Base-by-base conservation (phyloP, 2,888 invertebrate genomes). In the Sarcophaga rosellei region DNA sequence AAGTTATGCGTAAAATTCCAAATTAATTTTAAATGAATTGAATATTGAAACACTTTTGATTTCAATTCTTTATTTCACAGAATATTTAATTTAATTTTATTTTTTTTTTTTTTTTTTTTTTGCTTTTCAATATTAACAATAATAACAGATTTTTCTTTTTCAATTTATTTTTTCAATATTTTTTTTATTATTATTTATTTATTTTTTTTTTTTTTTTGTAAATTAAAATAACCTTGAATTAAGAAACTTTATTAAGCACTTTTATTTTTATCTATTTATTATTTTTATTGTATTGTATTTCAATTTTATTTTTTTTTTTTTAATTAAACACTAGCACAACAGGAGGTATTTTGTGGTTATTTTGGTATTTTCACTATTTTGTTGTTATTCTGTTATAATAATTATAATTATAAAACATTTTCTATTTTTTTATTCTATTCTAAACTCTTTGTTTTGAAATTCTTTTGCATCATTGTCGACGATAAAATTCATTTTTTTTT, bases 301-400 rank as follows among this genome's bases (percentile, higher is more conserved):
- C 23, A 4, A 75, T 78, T 57, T 61, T 81, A 76, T 47, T 68
- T 72, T 79, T 74, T 62, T 63, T 72, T 61, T 87, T 76, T 73
- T 85, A 75, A 74, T 81, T 78, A 81, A 79, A 79, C 87, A 87
- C 83, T 87, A 80, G 68, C 87, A 87, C 84, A 72, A 21, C 79
- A 79, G 72, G 85, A 85, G 87, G 84, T 85, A 81, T 85, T 83
- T 77, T 83, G 84, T 35, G 35, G 35, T 83, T 81, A 79, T 80
- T 85, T 81, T 86, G 69, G 68, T 81, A 79, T 76, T 68, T 86
- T 70, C 35, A 35, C 35, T 6, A 35, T 35, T 35, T 35, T 35
- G 45, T 70, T 25, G 25, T 47, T 59, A 15, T 45, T 69, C 25
- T 66, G 61, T 15, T 65, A 53, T 53, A 17, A 53, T 17, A 35